These are phyloP conservation scores for Hozukius guyotensis DNA, from an alignment of 2,797 vertebrate genomes.

Conservation along the genomic window DNA sequence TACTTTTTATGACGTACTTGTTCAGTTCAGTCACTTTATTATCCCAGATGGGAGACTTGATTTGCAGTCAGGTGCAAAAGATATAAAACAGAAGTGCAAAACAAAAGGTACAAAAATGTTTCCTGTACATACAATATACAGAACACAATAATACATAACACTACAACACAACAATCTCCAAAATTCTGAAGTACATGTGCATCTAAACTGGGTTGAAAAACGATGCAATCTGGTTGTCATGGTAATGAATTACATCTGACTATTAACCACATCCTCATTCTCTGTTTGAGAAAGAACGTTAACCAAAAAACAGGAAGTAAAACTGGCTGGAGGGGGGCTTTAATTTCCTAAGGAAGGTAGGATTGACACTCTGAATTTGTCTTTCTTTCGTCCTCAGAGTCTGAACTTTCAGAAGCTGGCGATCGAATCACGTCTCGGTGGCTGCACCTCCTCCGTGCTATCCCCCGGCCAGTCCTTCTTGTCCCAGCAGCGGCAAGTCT, in stretches of 20 bases:
- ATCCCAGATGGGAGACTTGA: not conserved
- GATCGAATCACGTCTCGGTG: constrained; percentile 90
- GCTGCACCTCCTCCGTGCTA: constrained; percentile 70
- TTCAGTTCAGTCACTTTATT: not conserved
- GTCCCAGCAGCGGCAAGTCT: constrained; percentile 94
- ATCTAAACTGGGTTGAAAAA: no score
- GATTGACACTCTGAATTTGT: not conserved
- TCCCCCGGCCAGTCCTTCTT: constrained; percentile 89
- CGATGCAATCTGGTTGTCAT: no score
- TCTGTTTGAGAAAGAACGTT: no score
- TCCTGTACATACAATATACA: not conserved
- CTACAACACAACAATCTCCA: not conserved
- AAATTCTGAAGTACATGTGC: not conserved
- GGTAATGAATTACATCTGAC: not conserved
- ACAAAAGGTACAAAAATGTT: not conserved
- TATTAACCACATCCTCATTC: no score
- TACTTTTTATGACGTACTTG: no score
- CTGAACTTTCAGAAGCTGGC: constrained; percentile 93
- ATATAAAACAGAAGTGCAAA: not conserved
- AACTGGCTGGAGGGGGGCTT: no score
- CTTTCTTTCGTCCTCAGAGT: constrained; percentile 81
- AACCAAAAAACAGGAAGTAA: no score
- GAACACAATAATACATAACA: not conserved
- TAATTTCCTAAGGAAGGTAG: not conserved
- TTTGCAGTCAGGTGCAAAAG: not conserved